Percentiles rank a stretch among this genome's conserved stretches.
phyloP scores from a whole-genome alignment of 35 echinoderm and acorn worm species.

The Acanthaster planci region DNA sequence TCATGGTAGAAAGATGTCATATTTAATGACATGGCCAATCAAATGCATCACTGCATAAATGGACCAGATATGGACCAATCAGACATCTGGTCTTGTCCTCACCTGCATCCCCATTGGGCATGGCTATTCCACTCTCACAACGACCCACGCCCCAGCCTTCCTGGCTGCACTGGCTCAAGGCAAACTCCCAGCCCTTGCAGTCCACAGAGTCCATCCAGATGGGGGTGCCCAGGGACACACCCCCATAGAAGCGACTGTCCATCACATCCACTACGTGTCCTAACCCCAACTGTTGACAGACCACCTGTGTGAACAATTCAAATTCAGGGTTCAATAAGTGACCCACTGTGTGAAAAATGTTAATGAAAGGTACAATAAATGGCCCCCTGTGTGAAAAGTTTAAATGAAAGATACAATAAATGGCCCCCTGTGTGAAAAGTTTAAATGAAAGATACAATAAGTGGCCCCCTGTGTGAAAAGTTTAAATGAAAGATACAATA shows the following conservation, averaged over 20 bases:
- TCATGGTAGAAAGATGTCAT: too few relatives aligned
- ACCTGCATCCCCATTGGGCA: constrained; percentile 62
- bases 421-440: not conserved
- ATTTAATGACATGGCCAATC: too few relatives aligned
- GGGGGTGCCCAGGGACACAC: constrained; percentile 25
- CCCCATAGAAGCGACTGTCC: constrained; percentile 13
- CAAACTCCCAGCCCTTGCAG: constrained; percentile 79
- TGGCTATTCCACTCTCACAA: not conserved
- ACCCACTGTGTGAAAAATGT: too few relatives aligned
- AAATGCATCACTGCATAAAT: too few relatives aligned
- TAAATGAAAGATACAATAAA: too few relatives aligned
- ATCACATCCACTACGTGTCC: constrained; percentile 34
- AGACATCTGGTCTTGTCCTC: too few relatives aligned
- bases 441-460: too few relatives aligned
- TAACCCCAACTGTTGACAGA: constrained; percentile 82
- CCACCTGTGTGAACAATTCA: constrained; percentile 79
- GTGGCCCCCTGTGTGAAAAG: not conserved
- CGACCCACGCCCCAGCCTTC: constrained; percentile 21
- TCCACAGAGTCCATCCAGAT: constrained; percentile 68
- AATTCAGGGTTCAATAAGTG: too few relatives aligned
- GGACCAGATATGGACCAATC: too few relatives aligned
- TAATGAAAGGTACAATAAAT: too few relatives aligned
- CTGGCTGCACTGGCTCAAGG: constrained; percentile 58
- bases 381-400: too few relatives aligned
- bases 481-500: not conserved